Conservation (phyloP, 2,113 vertebrate species). For the Circaetus gallicus region DNA sequence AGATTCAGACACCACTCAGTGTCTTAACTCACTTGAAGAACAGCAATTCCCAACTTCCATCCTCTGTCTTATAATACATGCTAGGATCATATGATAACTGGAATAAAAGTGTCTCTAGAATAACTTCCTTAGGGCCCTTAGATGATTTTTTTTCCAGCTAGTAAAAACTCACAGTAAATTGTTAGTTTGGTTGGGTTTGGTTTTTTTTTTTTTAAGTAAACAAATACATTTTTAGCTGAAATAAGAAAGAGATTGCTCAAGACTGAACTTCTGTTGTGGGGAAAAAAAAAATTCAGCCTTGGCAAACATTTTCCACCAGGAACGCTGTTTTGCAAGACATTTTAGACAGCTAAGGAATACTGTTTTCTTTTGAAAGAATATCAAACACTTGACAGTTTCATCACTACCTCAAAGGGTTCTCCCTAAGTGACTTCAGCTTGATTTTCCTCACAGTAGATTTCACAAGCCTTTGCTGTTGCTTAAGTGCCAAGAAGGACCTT, state of each 20-base stretch:
- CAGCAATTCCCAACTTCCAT: neutral
- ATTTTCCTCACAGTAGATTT: neutral
- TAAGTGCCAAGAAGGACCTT: neutral
- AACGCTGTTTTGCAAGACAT: neutral
- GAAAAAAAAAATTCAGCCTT: neutral
- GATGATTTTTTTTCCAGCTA: neutral
- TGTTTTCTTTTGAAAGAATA: neutral
- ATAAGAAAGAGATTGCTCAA: neutral
- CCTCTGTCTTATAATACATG: neutral
- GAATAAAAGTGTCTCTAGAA: neutral
- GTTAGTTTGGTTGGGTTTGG: no score
- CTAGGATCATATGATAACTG: neutral
- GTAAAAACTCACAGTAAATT: neutral
- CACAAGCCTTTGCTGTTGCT: neutral
- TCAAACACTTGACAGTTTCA: neutral
- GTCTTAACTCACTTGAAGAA: neutral
- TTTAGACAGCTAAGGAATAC: neutral
- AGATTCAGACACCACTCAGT: neutral
- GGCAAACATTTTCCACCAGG: neutral
- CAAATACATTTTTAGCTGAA: neutral
- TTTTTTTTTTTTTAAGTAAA: neutral
- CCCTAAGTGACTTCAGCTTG: neutral
- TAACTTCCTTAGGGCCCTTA: rapidly evolving
- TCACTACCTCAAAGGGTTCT: neutral
- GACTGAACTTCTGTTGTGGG: neutral